Evolutionary conservation across 2,797 vertebrate species (phyloP).

Genomic region (Malacoctenus gilli): DNA sequence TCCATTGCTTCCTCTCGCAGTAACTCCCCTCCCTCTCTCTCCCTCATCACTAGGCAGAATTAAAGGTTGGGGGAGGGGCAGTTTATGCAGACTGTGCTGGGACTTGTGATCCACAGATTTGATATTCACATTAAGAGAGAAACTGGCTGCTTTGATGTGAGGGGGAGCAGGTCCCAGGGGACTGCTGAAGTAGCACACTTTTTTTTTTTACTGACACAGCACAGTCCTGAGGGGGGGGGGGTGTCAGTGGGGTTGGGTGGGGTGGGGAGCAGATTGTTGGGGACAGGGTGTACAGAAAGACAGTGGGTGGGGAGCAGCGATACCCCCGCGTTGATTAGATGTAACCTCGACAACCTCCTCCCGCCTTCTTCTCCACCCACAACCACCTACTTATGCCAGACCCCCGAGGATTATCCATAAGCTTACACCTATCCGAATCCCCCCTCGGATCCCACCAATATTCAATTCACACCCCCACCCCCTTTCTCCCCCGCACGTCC

Average conservation of each 20-base stretch:
- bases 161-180: slow-evolving; percentile 74
- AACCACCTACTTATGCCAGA: slow-evolving; percentile 65
- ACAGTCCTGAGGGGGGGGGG: slow-evolving; percentile 47
- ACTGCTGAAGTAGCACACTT: slow-evolving; percentile 82
- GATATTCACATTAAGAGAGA: slow-evolving; percentile 84
- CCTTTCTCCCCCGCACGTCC: slow-evolving; percentile 16
- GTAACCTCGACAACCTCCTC: slow-evolving; percentile 53
- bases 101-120: slow-evolving; percentile 84
- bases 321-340: slow-evolving; percentile 68
- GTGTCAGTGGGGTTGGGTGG: slow-evolving; percentile 21
- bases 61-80: slow-evolving; percentile 81
- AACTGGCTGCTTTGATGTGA: slow-evolving; percentile 82
- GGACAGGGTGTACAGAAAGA: slow-evolving; percentile 66
- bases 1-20: slow-evolving; percentile 65
- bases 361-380: slow-evolving; percentile 41
- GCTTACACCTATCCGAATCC: slow-evolving; percentile 66
- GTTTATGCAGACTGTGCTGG: slow-evolving; percentile 81
- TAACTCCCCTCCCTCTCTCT: slow-evolving; percentile 76
- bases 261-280: slow-evolving; percentile 63
- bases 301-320: slow-evolving; percentile 53
- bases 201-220: slow-evolving; percentile 80
- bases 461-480: slow-evolving; percentile 67
- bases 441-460: slow-evolving; percentile 44
- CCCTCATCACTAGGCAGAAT: slow-evolving; percentile 84
- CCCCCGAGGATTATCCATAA: slow-evolving; percentile 69